phyloP scores from a whole-genome alignment of 2,797 vertebrate genomes.

The Sebastes kiyomatsui region DNA sequence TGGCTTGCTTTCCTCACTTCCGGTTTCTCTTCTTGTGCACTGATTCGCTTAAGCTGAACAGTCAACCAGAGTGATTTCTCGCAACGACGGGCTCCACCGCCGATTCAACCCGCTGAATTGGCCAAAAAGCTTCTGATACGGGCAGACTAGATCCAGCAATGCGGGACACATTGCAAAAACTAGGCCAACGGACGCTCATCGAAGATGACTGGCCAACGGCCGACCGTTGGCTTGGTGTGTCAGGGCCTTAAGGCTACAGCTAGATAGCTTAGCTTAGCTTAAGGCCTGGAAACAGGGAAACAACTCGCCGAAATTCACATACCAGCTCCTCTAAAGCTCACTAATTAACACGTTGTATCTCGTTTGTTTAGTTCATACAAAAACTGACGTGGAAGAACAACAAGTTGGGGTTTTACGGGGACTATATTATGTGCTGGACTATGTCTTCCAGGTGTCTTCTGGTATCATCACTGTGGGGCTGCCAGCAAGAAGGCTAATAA shows the following conservation, averaged over 20 bases:
- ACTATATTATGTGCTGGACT: neutral
- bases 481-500: neutral
- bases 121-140: accelerated
- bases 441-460: neutral
- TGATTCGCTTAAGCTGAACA: too few relatives aligned
- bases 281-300: neutral
- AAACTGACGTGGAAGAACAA: neutral
- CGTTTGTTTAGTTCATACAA: neutral
- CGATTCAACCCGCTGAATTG: too few relatives aligned
- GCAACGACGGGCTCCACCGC: too few relatives aligned
- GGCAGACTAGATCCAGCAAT: too few relatives aligned
- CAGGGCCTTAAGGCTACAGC: neutral
- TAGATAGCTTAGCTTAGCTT: neutral
- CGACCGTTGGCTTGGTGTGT: too few relatives aligned
- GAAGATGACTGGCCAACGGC: too few relatives aligned
- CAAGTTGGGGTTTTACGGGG: neutral
- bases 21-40: too few relatives aligned
- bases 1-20: too few relatives aligned
- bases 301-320: neutral
- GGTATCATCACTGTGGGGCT: neutral
- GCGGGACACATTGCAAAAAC: too few relatives aligned
- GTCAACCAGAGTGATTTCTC: too few relatives aligned
- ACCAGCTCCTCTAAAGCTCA: neutral
- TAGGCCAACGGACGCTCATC: too few relatives aligned
- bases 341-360: neutral